Percentiles rank a stretch among this genome's conserved stretches.
Evolutionary conservation across 2,113 vertebrate genomes (phyloP).

Genomic region (Epinephelus cyanopodus): DNA sequence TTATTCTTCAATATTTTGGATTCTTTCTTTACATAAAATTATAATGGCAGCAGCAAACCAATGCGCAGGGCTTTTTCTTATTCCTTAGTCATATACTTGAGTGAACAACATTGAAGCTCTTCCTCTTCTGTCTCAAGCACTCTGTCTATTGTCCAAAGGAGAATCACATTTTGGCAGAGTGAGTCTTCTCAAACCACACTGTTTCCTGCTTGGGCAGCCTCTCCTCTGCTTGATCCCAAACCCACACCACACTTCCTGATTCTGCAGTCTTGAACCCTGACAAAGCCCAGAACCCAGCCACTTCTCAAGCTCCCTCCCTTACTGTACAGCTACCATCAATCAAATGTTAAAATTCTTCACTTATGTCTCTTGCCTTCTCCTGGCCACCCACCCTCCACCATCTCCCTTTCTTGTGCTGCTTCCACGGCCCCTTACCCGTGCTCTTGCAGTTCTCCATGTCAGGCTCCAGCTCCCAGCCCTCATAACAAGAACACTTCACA

Average conservation of each 20-base stretch:
- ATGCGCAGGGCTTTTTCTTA: neutral
- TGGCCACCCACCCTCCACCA: neutral
- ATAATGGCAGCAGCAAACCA: constrained; percentile 15
- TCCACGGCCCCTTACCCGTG: constrained; percentile 82
- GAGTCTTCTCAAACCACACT: constrained; percentile 40
- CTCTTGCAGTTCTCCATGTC: constrained; percentile 97
- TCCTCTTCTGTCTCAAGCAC: constrained; percentile 9
- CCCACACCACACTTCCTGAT: constrained; percentile 37
- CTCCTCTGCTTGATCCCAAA: constrained; percentile 38
- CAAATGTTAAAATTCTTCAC: constrained; percentile 2
- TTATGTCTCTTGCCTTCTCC: neutral
- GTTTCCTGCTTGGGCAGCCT: constrained; percentile 53
- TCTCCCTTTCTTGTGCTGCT: neutral
- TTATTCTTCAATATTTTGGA: constrained; percentile 28
- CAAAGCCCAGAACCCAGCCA: constrained; percentile 1
- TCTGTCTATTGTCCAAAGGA: constrained; percentile 29
- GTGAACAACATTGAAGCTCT: constrained; percentile 3
- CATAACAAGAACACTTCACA: constrained; percentile 96
- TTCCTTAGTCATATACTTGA: constrained; percentile 20
- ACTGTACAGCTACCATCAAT: constrained; percentile 10
- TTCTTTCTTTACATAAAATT: constrained; percentile 37
- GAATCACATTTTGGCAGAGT: constrained; percentile 24
- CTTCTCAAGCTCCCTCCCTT: neutral
- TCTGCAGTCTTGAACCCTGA: constrained; percentile 22
- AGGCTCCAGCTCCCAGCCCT: constrained; percentile 94